Conservation (phyloP, 2,888 invertebrate species). For the Diabrotica balteata region DNA sequence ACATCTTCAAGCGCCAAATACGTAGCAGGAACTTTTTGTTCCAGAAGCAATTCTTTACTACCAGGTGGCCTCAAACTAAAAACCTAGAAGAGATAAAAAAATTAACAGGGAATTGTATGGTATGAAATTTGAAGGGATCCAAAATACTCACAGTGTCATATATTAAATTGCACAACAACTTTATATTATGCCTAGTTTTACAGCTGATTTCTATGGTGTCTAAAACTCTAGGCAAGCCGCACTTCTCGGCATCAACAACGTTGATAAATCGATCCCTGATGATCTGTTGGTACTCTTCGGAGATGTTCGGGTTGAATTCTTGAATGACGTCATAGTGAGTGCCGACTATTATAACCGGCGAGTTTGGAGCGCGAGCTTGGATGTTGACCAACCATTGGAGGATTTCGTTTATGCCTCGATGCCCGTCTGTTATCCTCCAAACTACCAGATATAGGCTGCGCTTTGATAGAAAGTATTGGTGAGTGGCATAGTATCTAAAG, state of each 20-base stretch:
- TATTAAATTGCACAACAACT: slow-evolving; percentile 86
- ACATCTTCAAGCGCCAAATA: slow-evolving; percentile 95
- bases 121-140: no score
- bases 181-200: slow-evolving; percentile 88
- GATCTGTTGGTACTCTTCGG: slow-evolving; percentile 86
- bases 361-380: slow-evolving; percentile 92
- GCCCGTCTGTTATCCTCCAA: slow-evolving; percentile 93
- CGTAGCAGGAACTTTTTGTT: slow-evolving; percentile 95
- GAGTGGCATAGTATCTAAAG: slow-evolving; percentile 90
- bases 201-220: slow-evolving; percentile 93
- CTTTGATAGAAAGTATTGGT: slow-evolving; percentile 97
- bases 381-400: slow-evolving; percentile 96
- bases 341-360: slow-evolving; percentile 94
- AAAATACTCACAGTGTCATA: slow-evolving; percentile 75
- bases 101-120: no score
- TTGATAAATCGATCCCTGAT: slow-evolving; percentile 89
- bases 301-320: slow-evolving; percentile 66
- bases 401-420: slow-evolving; percentile 87
- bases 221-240: slow-evolving; percentile 90
- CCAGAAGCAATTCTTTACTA: slow-evolving; percentile 87
- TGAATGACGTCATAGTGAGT: slow-evolving; percentile 92
- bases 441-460: slow-evolving; percentile 94
- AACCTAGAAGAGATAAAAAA: slow-evolving; percentile 50
- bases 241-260: slow-evolving; percentile 94
- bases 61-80: slow-evolving; percentile 89